Base-by-base conservation (phyloP, 2,113 vertebrate species). In the Psammodynastes pulverulentus region DNA sequence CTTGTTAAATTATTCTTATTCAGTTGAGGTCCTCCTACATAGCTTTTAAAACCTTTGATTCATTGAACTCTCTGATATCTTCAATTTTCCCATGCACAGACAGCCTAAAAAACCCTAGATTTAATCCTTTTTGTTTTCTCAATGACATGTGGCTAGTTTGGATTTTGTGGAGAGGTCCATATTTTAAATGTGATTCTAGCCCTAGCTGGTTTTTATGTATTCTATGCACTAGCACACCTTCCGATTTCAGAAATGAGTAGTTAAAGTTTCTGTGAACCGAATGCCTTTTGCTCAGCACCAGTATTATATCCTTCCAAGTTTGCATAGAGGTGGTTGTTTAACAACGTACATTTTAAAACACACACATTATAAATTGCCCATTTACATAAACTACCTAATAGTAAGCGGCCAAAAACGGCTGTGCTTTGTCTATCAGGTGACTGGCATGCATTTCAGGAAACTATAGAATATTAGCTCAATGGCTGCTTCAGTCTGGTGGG, bases 391-490 rank as follows among this genome's bases (percentile, higher is more conserved):
- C 87, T 88, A 52, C 9, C 5, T 34, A 93, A 84, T 89, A 54
- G 62, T 67, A 85, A 52, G 7, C 10, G 2, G 67, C 29, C 3
- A 29, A 95, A 88, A 94, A 84, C 48, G 52, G 84, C 86, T 87
- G 49, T 84, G 10, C 0, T 88, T 93, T 93, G 92, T 93, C 91
- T 93, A 88, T 53, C 89, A 89, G 52, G 93, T 43, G 92, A 95
- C 93, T 93, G 67, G 87, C 72, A 53, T 0, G 1, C 88, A 4
- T 93, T 96, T 95, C 94, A 95, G 90, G 92, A 93, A 93, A 91
- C 93, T 89, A 46, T 24, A 92, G 91, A 91, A 67, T 51, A 19
- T 88, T 93, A 88, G 48, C 62, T 95, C 48, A 34, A 91, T 93
- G 90, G 79, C 79, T 88, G 21, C 24, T 92, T 84, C 19, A 51